Evolutionary conservation across 2,888 invertebrate genomes (phyloP).

Genomic region (Lasioglossum calceatum): DNA sequence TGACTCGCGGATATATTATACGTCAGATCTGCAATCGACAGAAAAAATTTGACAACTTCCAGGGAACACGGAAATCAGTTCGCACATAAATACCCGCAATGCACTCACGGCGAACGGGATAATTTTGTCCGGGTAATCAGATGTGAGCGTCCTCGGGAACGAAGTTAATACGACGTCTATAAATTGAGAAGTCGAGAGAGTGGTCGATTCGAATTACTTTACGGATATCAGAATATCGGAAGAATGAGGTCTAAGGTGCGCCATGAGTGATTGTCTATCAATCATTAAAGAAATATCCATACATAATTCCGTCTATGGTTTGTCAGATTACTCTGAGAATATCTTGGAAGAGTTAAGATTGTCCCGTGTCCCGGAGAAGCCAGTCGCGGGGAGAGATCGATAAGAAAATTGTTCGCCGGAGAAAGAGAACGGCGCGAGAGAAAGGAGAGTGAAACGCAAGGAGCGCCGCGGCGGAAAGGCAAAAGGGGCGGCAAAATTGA

Average conservation of each 20-base stretch:
- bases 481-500: slow-evolving; percentile 82
- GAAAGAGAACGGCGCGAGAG: slow-evolving; percentile 14
- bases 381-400: slow-evolving; percentile 29
- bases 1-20: too few species aligned
- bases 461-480: slow-evolving; percentile 46
- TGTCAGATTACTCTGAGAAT: slow-evolving; percentile 4
- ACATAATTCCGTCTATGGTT: slow-evolving; percentile 2
- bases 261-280: neutral
- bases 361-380: slow-evolving; percentile 6
- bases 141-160: neutral
- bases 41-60: neutral
- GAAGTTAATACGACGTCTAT: slow-evolving; percentile 6
- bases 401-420: slow-evolving; percentile 8
- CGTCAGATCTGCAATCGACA: neutral
- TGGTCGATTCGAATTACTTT: slow-evolving; percentile 6
- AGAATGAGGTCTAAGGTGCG: neutral
- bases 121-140: neutral
- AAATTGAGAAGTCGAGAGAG: slow-evolving; percentile 7
- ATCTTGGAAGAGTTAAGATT: slow-evolving; percentile 3
- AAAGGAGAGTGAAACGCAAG: slow-evolving; percentile 26
- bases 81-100: slow-evolving; percentile 2
- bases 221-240: slow-evolving; percentile 3
- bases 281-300: slow-evolving; percentile 17
- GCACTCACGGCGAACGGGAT: neutral
- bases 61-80: neutral